phyloP scores from a whole-genome alignment of 2,113 vertebrate species.

The Fulica atra region DNA sequence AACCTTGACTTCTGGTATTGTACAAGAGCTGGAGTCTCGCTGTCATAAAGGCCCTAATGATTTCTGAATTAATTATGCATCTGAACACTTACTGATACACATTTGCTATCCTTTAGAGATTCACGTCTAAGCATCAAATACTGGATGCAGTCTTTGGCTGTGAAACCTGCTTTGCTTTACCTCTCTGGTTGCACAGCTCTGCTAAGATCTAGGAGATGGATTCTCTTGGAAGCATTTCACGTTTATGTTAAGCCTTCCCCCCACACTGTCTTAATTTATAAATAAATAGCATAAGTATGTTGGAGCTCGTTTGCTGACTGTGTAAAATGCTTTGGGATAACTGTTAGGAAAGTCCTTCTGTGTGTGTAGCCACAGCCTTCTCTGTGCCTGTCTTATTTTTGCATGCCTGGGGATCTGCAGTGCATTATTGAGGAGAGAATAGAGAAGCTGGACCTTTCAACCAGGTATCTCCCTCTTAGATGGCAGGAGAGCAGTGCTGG shows the following conservation, averaged over 20 bases:
- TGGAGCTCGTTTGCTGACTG: not conserved
- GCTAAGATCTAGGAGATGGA: not conserved
- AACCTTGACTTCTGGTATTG: constrained; percentile 14
- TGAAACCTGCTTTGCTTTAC: not conserved
- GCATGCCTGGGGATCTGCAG: not conserved
- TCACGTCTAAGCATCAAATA: not conserved
- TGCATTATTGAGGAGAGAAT: not conserved
- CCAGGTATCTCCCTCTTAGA: not conserved
- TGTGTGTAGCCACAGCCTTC: not conserved
- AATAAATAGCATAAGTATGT: not conserved
- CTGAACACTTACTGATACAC: not conserved
- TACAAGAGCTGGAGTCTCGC: not conserved
- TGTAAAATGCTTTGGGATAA: not conserved
- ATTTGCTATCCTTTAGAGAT: not conserved
- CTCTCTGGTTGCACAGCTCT: not conserved
- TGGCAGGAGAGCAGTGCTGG: not conserved
- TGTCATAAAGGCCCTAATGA: not conserved
- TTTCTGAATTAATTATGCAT: constrained; percentile 5
- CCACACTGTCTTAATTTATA: not conserved
- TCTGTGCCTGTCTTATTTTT: not conserved
- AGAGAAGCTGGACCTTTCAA: not conserved
- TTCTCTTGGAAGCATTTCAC: not conserved
- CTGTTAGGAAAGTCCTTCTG: not conserved
- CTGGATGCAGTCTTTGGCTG: not conserved
- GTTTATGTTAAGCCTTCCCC: not conserved